These are phyloP conservation scores for Stomatorhinus walkeri DNA, from an alignment of 2,797 vertebrate species.

Conservation along the genomic window DNA sequence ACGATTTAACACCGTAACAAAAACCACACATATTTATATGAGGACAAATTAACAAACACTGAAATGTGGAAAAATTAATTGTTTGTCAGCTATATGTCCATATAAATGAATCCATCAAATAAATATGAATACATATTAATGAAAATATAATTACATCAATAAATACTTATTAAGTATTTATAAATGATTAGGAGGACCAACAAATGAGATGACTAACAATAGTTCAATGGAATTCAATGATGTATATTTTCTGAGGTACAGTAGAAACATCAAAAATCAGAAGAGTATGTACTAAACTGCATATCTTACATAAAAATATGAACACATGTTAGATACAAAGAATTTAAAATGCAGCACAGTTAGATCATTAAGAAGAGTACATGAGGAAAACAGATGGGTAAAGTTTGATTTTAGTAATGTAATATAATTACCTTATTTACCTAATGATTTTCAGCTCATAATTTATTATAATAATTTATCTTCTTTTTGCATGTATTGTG, in stretches of 20 bases:
- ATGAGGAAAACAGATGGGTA: conserved; percentile 2
- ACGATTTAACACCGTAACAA: background rate
- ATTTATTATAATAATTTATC: background rate
- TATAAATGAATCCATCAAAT: background rate
- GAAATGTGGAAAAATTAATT: background rate
- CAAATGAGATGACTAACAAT: background rate
- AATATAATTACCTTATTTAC: background rate
- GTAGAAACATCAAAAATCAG: background rate
- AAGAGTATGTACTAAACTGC: background rate
- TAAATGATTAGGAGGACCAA: background rate
- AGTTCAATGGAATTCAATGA: background rate
- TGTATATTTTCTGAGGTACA: background rate
- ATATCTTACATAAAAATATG: background rate
- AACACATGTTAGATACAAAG: background rate
- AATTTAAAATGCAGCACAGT: background rate
- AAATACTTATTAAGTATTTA: background rate
- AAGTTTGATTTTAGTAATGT: conserved; percentile 3
- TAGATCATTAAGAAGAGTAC: background rate
- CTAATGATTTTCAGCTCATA: background rate
- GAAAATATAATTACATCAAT: background rate
- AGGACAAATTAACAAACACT: background rate
- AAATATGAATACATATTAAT: background rate
- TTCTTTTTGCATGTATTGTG: background rate
- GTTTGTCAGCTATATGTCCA: background rate
- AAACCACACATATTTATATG: background rate